Base-by-base conservation (phyloP, 1,140 invertebrate genomes). In the Leptonema lineaticorne region DNA sequence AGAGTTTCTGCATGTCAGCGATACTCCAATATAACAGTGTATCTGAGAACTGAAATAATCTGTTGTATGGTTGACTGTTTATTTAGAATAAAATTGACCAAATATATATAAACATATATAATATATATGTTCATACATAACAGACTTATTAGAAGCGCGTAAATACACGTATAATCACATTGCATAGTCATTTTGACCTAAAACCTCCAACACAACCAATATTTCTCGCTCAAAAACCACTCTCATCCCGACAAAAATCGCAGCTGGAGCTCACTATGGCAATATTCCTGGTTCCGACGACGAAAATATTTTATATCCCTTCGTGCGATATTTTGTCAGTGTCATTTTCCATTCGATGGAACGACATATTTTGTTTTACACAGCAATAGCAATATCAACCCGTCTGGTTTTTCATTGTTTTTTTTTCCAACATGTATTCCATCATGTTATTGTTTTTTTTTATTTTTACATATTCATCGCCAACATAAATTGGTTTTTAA, bases 231-330 rank as follows among this genome's bases (percentile, higher is more conserved):
- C 20, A 45, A 58, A 29, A 68, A 50, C 56, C 67, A 57, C 70
- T 69, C 64, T 71, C 70, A 71, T 71, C 70, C 65, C 29, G 57
- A 59, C 59, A 53, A 59, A n/a, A 62, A 58, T 67, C 63, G 67
- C 60, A 65, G 63, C 69, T 67, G 69, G 48, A 63, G 59, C 41
- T 46, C 33, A 22, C 16, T 16, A 28, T 46, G 60, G 58, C 65
- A 57, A 37, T 63, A 37, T 59, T 26, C 58, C 28, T 29, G 60
- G 56, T 24, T 20, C 33, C 20, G n/a, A 1, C 33, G 8, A 60
- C 66, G 62, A 71, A 65, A 68, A 64, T 68, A 60, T 68, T 67
- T 68, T 59, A 65, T 66, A 62, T 33, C 50, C 60, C 45, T 59
- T 68, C 59, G 26, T 29, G 53, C 69, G 58, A 71, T 68, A 64